Percentiles rank a stretch among this genome's conserved stretches.
phyloP scores from a whole-genome alignment of 2,888 invertebrate species.

The Nycteola revayana region DNA sequence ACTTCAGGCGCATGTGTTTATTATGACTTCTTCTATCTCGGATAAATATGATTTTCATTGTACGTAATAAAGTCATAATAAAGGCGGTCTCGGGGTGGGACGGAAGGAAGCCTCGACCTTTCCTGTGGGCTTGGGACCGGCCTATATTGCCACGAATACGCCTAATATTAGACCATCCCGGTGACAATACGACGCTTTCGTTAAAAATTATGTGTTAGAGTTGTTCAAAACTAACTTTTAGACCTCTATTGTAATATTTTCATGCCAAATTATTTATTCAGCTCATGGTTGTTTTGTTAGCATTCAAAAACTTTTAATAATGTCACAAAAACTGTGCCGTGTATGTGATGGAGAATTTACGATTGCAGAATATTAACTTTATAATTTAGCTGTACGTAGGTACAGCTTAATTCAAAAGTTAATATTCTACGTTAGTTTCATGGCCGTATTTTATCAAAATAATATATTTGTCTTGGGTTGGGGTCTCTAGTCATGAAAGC shows the following conservation, averaged over 20 bases:
- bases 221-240: slow-evolving; percentile 20
- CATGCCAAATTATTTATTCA: too few relatives aligned
- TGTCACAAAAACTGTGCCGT: too few relatives aligned
- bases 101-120: slow-evolving; percentile 67
- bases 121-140: slow-evolving; percentile 48
- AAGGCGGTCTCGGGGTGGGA: slow-evolving; percentile 48
- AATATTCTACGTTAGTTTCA: too few relatives aligned
- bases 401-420: too few relatives aligned
- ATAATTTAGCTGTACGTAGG: too few relatives aligned
- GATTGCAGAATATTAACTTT: too few relatives aligned
- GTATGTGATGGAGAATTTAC: too few relatives aligned
- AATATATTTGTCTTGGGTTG: too few relatives aligned
- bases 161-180: slow-evolving; percentile 27
- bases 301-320: too few relatives aligned
- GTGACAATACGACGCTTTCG: slow-evolving; percentile 25
- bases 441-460: too few relatives aligned
- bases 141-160: slow-evolving; percentile 38
- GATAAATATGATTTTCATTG: slow-evolving; percentile 75
- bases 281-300: too few relatives aligned
- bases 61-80: slow-evolving; percentile 70
- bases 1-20: slow-evolving; percentile 65
- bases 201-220: slow-evolving; percentile 28
- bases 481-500: too few relatives aligned
- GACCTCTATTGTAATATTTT: slow-evolving; percentile 2
- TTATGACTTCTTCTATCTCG: slow-evolving; percentile 61